Evolutionary conservation across 2,113 vertebrate genomes (phyloP).

Genomic region (Tragelaphus buxtoni): DNA sequence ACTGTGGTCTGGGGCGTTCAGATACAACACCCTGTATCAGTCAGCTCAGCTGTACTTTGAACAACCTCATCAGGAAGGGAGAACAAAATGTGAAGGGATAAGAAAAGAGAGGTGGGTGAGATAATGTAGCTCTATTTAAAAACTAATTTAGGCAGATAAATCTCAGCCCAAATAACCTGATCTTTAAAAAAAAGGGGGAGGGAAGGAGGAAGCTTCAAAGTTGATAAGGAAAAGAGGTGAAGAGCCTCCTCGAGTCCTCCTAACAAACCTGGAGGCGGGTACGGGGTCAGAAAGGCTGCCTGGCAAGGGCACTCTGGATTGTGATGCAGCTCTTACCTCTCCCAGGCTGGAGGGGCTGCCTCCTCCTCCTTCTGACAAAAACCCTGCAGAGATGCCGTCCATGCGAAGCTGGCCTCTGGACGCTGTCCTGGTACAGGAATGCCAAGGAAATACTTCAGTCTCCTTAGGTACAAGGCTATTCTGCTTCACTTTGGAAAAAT

Average conservation of each 20-base stretch:
- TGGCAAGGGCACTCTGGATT: not conserved
- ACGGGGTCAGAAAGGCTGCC: fast-evolving
- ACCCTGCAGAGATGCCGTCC: fast-evolving
- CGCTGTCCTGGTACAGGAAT: fast-evolving
- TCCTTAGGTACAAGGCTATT: not conserved
- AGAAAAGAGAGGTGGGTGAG: not conserved
- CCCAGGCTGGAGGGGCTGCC: fast-evolving
- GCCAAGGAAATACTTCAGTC: fast-evolving
- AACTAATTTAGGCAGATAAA: not conserved
- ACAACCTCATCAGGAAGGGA: fast-evolving
- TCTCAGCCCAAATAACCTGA: not conserved
- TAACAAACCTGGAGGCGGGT: not conserved
- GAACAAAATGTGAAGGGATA: too few species aligned
- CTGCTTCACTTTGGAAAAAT: not conserved
- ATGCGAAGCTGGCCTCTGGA: too few species aligned
- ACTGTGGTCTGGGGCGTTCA: not conserved
- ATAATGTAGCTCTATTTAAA: not conserved
- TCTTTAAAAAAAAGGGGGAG: not conserved
- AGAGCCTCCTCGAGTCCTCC: not conserved
- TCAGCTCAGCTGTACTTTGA: too few species aligned
- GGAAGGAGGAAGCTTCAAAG: not conserved
- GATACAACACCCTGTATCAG: fast-evolving
- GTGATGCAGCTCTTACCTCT: fast-evolving
- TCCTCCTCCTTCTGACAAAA: too few species aligned
- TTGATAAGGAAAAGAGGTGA: not conserved